Percentiles rank a stretch among this genome's conserved stretches.
Conservation (phyloP, 2,113 vertebrate species). For the Cynopterus brachyotis region DNA sequence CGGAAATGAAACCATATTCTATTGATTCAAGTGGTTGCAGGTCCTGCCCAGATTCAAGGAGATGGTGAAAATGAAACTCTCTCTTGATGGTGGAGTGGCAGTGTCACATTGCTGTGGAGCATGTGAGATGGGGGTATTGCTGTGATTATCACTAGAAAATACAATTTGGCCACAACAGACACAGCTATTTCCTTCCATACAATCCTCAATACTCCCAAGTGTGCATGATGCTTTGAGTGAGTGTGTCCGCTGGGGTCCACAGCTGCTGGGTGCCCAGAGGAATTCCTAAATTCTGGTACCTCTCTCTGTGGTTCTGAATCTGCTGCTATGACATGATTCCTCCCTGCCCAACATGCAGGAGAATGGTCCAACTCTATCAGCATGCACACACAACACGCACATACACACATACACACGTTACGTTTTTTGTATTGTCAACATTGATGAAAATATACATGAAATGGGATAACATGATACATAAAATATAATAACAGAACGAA, state of each 20-base stretch:
- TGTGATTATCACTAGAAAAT: not conserved
- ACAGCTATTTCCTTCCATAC: not conserved
- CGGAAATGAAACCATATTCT: not conserved
- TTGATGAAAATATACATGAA: not conserved
- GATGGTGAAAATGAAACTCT: not conserved
- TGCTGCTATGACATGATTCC: not conserved
- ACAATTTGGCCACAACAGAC: not conserved
- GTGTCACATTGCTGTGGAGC: not conserved
- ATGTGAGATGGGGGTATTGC: not conserved
- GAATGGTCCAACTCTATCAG: not conserved
- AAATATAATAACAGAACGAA: not conserved
- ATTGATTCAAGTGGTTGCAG: not conserved
- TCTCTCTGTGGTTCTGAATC: not conserved
- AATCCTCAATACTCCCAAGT: not conserved
- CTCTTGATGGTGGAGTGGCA: not conserved
- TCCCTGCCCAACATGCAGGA: not conserved
- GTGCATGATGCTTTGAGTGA: not conserved
- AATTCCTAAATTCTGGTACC: too few species aligned
- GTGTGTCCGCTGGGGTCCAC: not conserved
- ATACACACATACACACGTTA: not conserved
- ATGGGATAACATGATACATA: not conserved
- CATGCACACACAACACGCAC: not conserved
- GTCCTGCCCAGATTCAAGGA: not conserved
- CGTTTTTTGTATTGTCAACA: not conserved
- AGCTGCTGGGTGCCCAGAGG: not conserved